phyloP scores from a whole-genome alignment of 2,888 invertebrate genomes.

The Lobophora halterata region DNA sequence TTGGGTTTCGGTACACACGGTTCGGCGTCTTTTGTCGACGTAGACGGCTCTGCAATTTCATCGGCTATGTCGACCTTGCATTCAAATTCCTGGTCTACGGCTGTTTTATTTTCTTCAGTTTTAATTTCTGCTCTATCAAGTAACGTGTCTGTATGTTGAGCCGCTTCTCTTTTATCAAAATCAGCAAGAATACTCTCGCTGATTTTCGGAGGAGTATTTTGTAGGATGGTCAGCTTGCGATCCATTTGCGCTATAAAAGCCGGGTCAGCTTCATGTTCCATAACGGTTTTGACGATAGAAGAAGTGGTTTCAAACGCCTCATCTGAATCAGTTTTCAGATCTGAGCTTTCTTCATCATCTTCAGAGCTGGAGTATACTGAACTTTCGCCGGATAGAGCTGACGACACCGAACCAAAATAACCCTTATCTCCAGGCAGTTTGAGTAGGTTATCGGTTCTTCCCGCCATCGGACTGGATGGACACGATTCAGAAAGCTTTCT shows the following conservation, averaged over 20 bases:
- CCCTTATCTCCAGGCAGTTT: conserved; percentile 59
- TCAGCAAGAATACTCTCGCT: conserved; percentile 26
- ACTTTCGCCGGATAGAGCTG: conserved; percentile 68
- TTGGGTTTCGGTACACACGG: conserved; percentile 56
- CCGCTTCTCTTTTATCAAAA: conserved; percentile 8
- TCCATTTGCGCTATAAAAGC: conserved; percentile 59
- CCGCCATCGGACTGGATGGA: conserved; percentile 63
- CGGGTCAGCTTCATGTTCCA: conserved; percentile 57
- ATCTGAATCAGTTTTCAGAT: conserved; percentile 70
- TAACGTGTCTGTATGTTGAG: conserved; percentile 1
- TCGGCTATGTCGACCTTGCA: conserved; percentile 19
- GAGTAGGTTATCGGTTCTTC: conserved; percentile 59
- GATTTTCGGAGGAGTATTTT: conserved; percentile 35
- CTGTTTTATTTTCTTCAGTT: background rate
- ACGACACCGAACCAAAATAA: conserved; percentile 68
- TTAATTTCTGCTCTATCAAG: background rate
- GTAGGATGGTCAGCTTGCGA: conserved; percentile 52
- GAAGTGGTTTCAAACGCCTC: conserved; percentile 77
- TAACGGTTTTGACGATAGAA: conserved; percentile 79
- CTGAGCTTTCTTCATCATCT: conserved; percentile 72
- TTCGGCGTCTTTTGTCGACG: conserved; percentile 40
- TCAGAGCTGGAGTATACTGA: conserved; percentile 70
- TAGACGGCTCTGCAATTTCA: conserved; percentile 32
- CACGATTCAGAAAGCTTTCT: conserved; percentile 71
- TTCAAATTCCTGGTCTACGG: conserved; percentile 10